A percentile compares a stretch with the other conserved stretches of the same genome.
Conservation (phyloP, 2,888 invertebrate genomes). For the Eugnorisma glareosa region DNA sequence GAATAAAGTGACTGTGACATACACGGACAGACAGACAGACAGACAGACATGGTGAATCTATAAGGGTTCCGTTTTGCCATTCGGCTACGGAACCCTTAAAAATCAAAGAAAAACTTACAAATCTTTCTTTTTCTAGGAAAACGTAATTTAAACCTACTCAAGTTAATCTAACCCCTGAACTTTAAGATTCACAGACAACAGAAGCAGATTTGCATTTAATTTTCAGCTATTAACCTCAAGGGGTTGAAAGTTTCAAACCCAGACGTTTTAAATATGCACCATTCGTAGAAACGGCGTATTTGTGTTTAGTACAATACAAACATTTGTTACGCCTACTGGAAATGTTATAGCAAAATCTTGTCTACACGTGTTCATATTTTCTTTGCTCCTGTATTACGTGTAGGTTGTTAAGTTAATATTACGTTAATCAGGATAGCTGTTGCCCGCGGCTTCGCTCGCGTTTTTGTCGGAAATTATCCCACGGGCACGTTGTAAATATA, state of each 20-base stretch:
- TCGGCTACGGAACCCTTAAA: no score
- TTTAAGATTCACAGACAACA: conserved; percentile 20
- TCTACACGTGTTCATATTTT: conserved; percentile 2
- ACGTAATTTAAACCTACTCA: not conserved
- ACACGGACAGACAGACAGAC: no score
- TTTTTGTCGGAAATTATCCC: no score
- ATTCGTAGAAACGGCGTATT: not conserved
- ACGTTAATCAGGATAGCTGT: no score
- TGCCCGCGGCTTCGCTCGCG: no score
- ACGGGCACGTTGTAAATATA: no score
- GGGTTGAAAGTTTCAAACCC: conserved; percentile 30
- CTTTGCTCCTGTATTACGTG: conserved; percentile 13
- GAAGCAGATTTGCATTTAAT: conserved; percentile 45
- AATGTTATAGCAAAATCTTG: conserved; percentile 34
- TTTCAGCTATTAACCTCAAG: conserved; percentile 9
- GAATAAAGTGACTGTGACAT: no score
- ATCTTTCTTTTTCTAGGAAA: not conserved
- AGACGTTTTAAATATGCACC: conserved; percentile 45
- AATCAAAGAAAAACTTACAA: not conserved
- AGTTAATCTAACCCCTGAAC: not conserved
- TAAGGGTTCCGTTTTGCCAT: no score
- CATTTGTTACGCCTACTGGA: conserved; percentile 42
- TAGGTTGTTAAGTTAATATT: conserved; percentile 44
- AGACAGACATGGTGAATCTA: no score
- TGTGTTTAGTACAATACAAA: conserved; percentile 11